Conservation (phyloP, 1,140 invertebrate species). For the Hylaeus volcanicus region DNA sequence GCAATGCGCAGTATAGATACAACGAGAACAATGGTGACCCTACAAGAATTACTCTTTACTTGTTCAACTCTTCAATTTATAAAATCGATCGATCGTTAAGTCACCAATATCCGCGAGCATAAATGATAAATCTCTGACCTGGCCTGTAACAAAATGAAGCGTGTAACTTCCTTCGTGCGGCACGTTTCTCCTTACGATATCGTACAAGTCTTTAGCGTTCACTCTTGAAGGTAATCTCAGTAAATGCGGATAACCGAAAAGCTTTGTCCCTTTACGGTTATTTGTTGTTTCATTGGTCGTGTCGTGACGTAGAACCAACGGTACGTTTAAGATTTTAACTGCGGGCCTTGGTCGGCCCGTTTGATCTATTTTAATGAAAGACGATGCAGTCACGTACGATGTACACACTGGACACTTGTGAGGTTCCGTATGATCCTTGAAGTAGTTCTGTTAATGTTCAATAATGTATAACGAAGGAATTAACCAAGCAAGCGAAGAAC, state of each 20-base stretch:
- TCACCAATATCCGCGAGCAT: background rate
- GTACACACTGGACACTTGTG: slow-evolving; percentile 73
- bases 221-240: slow-evolving; percentile 83
- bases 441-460: slow-evolving; percentile 69
- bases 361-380: slow-evolving; percentile 75
- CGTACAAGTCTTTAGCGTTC: slow-evolving; percentile 80
- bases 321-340: slow-evolving; percentile 81
- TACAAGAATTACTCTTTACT: slow-evolving; percentile 65
- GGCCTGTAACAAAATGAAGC: slow-evolving; percentile 80
- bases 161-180: slow-evolving; percentile 80
- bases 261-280: slow-evolving; percentile 78
- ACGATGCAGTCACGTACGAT: slow-evolving; percentile 64
- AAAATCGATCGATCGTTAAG: background rate
- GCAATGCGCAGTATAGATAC: slow-evolving; percentile 83
- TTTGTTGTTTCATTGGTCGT: slow-evolving; percentile 80
- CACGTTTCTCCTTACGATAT: slow-evolving; percentile 79
- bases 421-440: slow-evolving; percentile 71
- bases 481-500: no score
- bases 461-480: background rate
- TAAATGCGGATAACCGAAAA: slow-evolving; percentile 84
- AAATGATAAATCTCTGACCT: slow-evolving; percentile 66
- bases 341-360: slow-evolving; percentile 71
- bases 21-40: slow-evolving; percentile 85
- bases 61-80: background rate
- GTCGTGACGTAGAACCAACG: slow-evolving; percentile 82